Conservation (phyloP, 2,113 vertebrate genomes). For the Epinephelus lanceolatus region DNA sequence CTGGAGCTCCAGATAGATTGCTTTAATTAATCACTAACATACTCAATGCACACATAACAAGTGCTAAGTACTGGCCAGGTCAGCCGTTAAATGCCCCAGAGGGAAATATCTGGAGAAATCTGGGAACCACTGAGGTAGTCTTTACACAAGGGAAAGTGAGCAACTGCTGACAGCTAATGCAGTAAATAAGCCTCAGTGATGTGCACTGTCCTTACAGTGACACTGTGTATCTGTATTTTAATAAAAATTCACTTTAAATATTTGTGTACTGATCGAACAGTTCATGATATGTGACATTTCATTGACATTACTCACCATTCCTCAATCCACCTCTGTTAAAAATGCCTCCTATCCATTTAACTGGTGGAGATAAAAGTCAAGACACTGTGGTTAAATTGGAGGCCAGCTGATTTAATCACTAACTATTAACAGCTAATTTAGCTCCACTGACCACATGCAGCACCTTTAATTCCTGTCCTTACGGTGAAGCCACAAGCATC, state of each 20-base stretch:
- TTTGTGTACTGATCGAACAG: background rate
- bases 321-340: background rate
- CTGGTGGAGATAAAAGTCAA: background rate
- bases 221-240: background rate
- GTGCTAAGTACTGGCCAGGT: slow-evolving; percentile 62
- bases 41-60: slow-evolving; percentile 67
- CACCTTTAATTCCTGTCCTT: background rate
- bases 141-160: slow-evolving; percentile 35
- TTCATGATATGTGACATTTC: slow-evolving; percentile 1
- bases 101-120: slow-evolving; percentile 55
- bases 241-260: background rate
- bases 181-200: slow-evolving; percentile 30
- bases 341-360: background rate
- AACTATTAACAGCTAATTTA: slow-evolving; percentile 8
- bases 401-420: background rate
- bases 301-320: background rate
- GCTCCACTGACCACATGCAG: background rate
- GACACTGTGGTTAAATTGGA: slow-evolving; percentile 3
- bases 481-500: background rate
- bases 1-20: slow-evolving; percentile 57
- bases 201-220: background rate
- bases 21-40: slow-evolving; percentile 75
- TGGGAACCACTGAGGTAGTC: slow-evolving; percentile 24
- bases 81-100: slow-evolving; percentile 48
- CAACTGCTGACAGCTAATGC: slow-evolving; percentile 15